Base-by-base conservation (phyloP, 1,140 invertebrate genomes). In the Drosophila equinoxialis region DNA sequence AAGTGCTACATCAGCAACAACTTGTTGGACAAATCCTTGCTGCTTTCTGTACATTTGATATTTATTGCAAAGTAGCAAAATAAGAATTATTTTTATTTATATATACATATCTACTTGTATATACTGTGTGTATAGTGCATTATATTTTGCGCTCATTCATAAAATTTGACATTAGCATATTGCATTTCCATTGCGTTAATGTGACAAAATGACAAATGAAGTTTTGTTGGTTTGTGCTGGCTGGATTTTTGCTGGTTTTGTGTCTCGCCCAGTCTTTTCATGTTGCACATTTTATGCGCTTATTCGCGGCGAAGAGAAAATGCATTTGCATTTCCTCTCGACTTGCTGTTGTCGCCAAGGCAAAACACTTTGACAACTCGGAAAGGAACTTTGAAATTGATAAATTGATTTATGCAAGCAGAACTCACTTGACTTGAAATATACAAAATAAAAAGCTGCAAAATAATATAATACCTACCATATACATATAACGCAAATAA, bases 181-280 rank as follows among this genome's bases (percentile, higher is more conserved):
- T 89, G 84, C 85, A 89, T 87, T 87, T 84, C 84, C 85, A 89
- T 81, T 89, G 77, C 84, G 84, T 87, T 87, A 87, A 87, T 87
- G 84, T 87, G 84, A 87, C 84, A 87, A 87, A 87, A 89, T 87
- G 84, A 87, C 84, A 87, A 87, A 87, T 87, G 84, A 87, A 89
- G 80, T 80, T 76, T 37, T 39, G 37, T 10, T 39, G 10, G 75
- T 51, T 64, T 64, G 65, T 65, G 59, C 65, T 61, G 20, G 45
- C 45, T 51, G 45, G 45, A 51, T 51, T 51, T 51, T 51, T 51
- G 30, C 30, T 30, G 45, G 45, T 51, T 20, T 51, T 51, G 45
- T 51, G 17, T 48, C 23, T 65, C 37, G 33, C 64, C 14, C 17
- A 20, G 35, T 37, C 30, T 39, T 33, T 54, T 39, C 48, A 45